These are phyloP conservation scores for Agapetus fuscipes DNA, from an alignment of 2,888 invertebrate genomes.

Conservation along the genomic window DNA sequence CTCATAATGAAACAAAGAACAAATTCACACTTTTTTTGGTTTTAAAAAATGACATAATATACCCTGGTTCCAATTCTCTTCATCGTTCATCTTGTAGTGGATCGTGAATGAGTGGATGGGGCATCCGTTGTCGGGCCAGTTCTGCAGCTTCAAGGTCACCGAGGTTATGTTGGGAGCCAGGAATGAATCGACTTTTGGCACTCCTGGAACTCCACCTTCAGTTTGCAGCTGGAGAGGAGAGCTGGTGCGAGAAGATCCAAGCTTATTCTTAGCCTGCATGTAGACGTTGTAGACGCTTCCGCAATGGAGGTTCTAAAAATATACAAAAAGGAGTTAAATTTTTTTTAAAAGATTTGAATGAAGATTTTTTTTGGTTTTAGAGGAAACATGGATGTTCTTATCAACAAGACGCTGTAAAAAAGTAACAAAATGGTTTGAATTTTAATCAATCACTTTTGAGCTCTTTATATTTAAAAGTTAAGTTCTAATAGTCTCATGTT, in stretches of 20 bases:
- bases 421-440: too few species aligned
- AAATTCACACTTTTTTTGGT: too few species aligned
- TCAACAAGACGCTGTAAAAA: too few species aligned
- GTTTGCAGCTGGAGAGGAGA: constrained; percentile 58
- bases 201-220: constrained; percentile 62
- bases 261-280: constrained; percentile 60
- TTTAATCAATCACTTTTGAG: too few species aligned
- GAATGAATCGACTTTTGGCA: constrained; percentile 52
- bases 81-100: constrained; percentile 54
- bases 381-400: too few species aligned
- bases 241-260: constrained; percentile 60
- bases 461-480: too few species aligned
- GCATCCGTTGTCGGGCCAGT: constrained; percentile 68
- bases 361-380: too few species aligned
- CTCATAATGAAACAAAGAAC: too few species aligned
- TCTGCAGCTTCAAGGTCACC: constrained; percentile 52
- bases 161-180: constrained; percentile 63
- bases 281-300: constrained; percentile 66
- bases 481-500: too few species aligned
- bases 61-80: constrained; percentile 61
- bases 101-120: constrained; percentile 59
- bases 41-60: too few species aligned
- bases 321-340: too few species aligned
- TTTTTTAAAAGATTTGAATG: too few species aligned
- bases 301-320: constrained; percentile 42